phyloP scores from a whole-genome alignment of 2,888 invertebrate species.

The Sinohyriopsis cumingii region DNA sequence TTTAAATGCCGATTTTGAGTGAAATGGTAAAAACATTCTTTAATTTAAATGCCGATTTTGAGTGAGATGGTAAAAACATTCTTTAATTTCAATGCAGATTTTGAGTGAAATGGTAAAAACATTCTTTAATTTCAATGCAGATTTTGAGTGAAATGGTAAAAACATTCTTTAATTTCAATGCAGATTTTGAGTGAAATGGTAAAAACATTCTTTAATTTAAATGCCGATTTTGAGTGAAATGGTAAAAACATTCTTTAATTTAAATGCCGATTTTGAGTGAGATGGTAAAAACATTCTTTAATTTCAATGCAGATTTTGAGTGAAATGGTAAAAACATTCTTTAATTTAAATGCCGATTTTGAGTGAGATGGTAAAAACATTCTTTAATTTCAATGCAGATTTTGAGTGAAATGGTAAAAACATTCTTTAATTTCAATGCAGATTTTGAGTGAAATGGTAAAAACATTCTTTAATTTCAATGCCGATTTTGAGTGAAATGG shows the following conservation, averaged over 20 bases:
- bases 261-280: too few relatives aligned
- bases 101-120: neutral
- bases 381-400: neutral
- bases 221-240: neutral
- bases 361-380: neutral
- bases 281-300: neutral
- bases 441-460: too few relatives aligned
- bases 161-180: too few relatives aligned
- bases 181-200: neutral
- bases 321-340: neutral
- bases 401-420: too few relatives aligned
- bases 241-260: neutral
- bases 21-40: neutral
- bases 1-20: too few relatives aligned
- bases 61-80: neutral
- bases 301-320: too few relatives aligned
- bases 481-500: too few relatives aligned
- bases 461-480: neutral
- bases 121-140: too few relatives aligned
- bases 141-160: neutral
- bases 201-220: too few relatives aligned
- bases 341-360: too few relatives aligned
- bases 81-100: too few relatives aligned
- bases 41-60: too few relatives aligned
- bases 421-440: neutral